Conservation (phyloP, 2,113 vertebrate species). For the Apistogramma diplotaenia region DNA sequence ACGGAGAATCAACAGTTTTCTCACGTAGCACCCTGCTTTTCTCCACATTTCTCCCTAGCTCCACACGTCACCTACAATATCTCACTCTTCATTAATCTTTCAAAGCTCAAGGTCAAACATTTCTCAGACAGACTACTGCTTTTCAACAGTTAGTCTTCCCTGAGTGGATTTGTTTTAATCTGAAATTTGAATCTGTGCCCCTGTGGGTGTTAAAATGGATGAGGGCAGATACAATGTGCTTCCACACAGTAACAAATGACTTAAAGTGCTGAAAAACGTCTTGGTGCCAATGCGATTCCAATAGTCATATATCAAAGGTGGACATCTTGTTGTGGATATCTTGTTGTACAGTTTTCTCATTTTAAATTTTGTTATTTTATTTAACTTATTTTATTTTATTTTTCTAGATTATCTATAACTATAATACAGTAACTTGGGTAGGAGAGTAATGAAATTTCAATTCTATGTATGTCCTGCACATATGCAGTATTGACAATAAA, state of each 20-base stretch:
- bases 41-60: neutral
- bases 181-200: neutral
- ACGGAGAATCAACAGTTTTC: neutral
- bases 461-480: too few species aligned
- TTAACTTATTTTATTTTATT: too few species aligned
- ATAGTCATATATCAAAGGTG: constrained; percentile 27
- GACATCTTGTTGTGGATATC: too few species aligned
- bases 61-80: neutral
- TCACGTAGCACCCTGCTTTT: neutral
- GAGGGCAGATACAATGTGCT: neutral
- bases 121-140: neutral
- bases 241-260: neutral
- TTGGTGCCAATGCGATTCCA: constrained; percentile 1
- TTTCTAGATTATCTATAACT: too few species aligned
- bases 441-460: too few species aligned
- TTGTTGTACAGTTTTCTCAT: too few species aligned
- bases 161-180: neutral
- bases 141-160: neutral
- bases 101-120: neutral
- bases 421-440: too few species aligned
- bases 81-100: neutral
- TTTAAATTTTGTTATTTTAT: too few species aligned
- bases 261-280: neutral
- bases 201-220: neutral
- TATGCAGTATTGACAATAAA: too few species aligned